Conservation (phyloP, 1,140 invertebrate genomes). For the Leptopilina boulardi region DNA sequence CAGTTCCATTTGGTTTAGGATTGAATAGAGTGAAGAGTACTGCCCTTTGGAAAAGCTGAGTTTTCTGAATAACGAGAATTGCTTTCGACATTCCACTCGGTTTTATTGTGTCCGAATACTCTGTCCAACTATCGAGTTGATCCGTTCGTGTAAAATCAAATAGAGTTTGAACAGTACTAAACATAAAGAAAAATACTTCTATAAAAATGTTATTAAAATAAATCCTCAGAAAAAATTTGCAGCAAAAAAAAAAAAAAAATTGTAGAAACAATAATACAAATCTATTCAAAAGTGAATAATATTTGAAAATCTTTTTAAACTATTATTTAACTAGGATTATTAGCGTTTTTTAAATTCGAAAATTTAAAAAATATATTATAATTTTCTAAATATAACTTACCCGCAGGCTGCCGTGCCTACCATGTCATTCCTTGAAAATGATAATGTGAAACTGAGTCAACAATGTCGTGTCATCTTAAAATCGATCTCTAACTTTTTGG, state of each 20-base stretch:
- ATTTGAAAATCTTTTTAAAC: too few species aligned
- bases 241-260: background rate
- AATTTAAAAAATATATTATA: background rate
- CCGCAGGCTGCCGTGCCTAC: slow-evolving; percentile 52
- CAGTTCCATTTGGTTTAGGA: slow-evolving; percentile 80
- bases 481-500: slow-evolving; percentile 39
- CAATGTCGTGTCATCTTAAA: slow-evolving; percentile 36
- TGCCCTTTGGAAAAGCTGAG: slow-evolving; percentile 77
- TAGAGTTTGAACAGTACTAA: slow-evolving; percentile 56
- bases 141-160: slow-evolving; percentile 64
- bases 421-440: slow-evolving; percentile 49
- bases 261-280: too few species aligned
- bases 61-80: slow-evolving; percentile 78
- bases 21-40: slow-evolving; percentile 82
- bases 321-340: too few species aligned
- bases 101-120: slow-evolving; percentile 80
- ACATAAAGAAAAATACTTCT: background rate
- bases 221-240: background rate
- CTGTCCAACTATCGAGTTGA: slow-evolving; percentile 73
- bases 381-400: slow-evolving; percentile 47
- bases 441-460: background rate
- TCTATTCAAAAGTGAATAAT: too few species aligned
- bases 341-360: background rate
- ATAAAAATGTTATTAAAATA: background rate
- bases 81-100: slow-evolving; percentile 81